Base-by-base conservation (phyloP, 2,888 invertebrate species). In the Hanleya hanleyi region DNA sequence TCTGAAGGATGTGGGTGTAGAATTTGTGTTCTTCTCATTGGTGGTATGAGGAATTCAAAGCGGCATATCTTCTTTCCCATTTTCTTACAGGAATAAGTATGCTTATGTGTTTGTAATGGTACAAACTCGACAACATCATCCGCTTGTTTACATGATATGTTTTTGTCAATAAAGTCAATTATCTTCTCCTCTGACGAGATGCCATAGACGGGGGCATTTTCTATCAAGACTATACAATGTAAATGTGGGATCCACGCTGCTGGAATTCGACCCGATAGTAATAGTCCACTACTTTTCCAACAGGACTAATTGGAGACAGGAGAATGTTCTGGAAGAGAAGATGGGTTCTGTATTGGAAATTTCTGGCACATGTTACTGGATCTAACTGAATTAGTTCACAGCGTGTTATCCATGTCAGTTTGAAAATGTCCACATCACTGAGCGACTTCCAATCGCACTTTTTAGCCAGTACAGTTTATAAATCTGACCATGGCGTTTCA, bases 401-500 rank as follows among this genome's bases (percentile, higher is more conserved):
- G 9, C 33, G 18, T 33, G 7, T 26, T 29, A 32, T 22, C 65
- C 65, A 65, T 32, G 33, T 15, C 15, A 65, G 18, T 15, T 65
- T 35, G 9, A 18, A 12, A 26, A 65, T 12, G 18, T 29, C 65
- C 33, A 32, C 65, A 33, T 26, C 36, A 29, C 32, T 65, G 22
- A 22, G 29, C 15, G 33, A 32, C 65, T 65, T 72, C 4, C 47
- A 29, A 65, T 74, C 22, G 4, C 67, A 66, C 33, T 37, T 66
- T 47, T 69, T 41, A 2, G 6, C 26, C 4, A 77, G 49, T 18
- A 71, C 69, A 49, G 36, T 22, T 4, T 76, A 66, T 4, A 76
- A 47, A 64, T 74, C 71, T 35, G 4, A 35, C 78, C 76, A 76
- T 70, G 67, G 66, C 18, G 78, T 78, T 61, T 77, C 78, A 29